These are phyloP conservation scores for Encarsia formosa DNA, from an alignment of 2,888 invertebrate species.

Conservation along the genomic window DNA sequence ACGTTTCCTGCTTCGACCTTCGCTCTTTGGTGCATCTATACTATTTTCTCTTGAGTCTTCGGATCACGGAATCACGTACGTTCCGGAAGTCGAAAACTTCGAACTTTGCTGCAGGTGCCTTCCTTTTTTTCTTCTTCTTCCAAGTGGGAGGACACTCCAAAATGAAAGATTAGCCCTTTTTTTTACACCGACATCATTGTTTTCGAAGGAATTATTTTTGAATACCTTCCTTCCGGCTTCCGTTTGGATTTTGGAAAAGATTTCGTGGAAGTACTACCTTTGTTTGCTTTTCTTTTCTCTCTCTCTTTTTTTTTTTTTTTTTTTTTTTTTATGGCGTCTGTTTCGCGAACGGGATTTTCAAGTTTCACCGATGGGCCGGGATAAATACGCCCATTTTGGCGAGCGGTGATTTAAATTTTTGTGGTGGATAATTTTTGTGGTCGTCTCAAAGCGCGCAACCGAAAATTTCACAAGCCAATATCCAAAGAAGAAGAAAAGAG, in stretches of 20 bases:
- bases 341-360: neutral
- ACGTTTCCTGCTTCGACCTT: conserved; percentile 19
- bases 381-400: too few relatives aligned
- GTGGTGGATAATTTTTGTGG: too few relatives aligned
- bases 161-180: conserved; percentile 5
- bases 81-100: conserved; percentile 12
- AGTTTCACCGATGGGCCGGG: too few relatives aligned
- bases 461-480: too few relatives aligned
- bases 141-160: too few relatives aligned
- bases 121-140: neutral
- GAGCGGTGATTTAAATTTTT: neutral
- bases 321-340: neutral
- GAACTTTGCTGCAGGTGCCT: neutral
- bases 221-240: neutral
- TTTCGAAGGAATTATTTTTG: conserved; percentile 11
- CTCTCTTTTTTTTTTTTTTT: neutral
- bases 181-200: conserved; percentile 9
- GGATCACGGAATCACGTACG: conserved; percentile 25
- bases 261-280: too few relatives aligned
- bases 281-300: neutral
- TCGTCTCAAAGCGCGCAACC: too few relatives aligned
- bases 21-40: conserved; percentile 8
- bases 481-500: too few relatives aligned
- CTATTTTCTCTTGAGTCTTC: conserved; percentile 19
- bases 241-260: too few relatives aligned